phyloP scores from a whole-genome alignment of 2,113 vertebrate genomes.

The Zootoca vivipara region DNA sequence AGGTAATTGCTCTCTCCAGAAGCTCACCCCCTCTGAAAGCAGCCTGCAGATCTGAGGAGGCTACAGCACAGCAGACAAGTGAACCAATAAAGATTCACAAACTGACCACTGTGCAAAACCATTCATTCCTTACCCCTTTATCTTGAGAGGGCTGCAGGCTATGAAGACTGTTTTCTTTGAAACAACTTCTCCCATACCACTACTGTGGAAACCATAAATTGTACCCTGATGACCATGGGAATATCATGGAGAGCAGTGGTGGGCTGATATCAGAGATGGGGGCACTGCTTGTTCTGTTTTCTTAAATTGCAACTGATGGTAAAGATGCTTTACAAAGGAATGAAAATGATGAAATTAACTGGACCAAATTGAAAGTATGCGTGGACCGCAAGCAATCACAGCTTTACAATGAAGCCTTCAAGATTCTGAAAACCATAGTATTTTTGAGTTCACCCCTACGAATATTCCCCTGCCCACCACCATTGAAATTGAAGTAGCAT shows the following conservation, averaged over 20 bases:
- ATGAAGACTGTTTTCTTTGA: background rate
- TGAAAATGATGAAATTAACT: background rate
- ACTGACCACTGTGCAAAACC: background rate
- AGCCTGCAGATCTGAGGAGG: background rate
- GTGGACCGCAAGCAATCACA: background rate
- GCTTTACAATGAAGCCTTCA: background rate
- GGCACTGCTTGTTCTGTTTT: background rate
- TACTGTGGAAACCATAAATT: background rate
- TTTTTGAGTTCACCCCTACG: background rate
- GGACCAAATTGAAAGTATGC: background rate
- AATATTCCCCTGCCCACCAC: background rate
- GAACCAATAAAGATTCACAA: background rate
- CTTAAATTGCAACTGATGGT: background rate
- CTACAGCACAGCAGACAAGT: conserved; percentile 7
- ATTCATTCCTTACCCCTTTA: background rate
- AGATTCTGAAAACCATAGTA: background rate
- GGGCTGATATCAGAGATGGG: background rate
- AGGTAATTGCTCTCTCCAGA: background rate
- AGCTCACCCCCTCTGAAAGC: background rate
- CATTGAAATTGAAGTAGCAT: no score
- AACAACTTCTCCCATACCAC: background rate
- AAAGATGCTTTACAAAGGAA: background rate
- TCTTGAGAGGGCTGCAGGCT: background rate
- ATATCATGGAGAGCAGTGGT: background rate
- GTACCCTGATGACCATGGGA: background rate